Conservation (phyloP, 1,140 invertebrate genomes). For the Diorhabda elongata region DNA sequence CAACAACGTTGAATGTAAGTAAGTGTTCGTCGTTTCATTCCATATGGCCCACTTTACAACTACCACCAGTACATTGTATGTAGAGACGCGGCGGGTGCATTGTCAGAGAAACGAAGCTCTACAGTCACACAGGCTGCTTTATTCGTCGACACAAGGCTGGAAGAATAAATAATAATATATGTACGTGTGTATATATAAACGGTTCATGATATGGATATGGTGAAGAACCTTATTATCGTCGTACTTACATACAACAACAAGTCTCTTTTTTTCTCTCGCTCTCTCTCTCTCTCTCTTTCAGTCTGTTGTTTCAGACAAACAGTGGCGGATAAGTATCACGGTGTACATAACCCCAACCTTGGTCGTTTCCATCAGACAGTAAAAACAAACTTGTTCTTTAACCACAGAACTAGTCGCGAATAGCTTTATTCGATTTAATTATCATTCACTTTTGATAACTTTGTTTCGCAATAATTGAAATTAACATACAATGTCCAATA, state of each 20-base stretch:
- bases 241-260: neutral
- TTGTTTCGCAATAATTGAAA: too few species aligned
- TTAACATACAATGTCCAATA: too few species aligned
- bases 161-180: neutral
- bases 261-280: neutral
- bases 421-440: too few species aligned
- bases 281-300: too few species aligned
- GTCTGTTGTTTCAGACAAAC: neutral
- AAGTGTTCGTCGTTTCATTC: constrained; percentile 7
- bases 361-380: neutral
- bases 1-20: neutral
- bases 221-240: neutral
- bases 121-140: neutral
- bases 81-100: neutral
- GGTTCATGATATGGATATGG: neutral
- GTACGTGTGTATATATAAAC: neutral
- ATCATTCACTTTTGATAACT: too few species aligned
- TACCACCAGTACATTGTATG: neutral
- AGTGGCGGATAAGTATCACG: neutral
- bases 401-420: too few species aligned
- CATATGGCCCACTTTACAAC: constrained; percentile 19
- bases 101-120: neutral
- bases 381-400: too few species aligned
- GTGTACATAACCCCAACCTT: neutral
- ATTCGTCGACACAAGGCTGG: neutral